A percentile compares a stretch with the other conserved stretches of the same genome.
These are phyloP conservation scores for Philaethria dido DNA, from an alignment of 2,888 invertebrate species.

Conservation along the genomic window DNA sequence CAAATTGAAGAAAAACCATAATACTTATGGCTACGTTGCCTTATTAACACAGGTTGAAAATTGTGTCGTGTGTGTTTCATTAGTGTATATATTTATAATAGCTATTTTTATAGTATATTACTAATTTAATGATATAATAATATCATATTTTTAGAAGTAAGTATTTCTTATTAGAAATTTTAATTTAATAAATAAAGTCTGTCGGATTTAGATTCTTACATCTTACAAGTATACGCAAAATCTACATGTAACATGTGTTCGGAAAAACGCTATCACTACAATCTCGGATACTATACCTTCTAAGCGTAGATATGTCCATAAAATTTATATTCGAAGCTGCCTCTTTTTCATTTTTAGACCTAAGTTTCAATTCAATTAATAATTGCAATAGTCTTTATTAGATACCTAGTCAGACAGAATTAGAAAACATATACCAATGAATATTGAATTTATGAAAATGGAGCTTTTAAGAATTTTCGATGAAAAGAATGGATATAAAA, in stretches of 20 bases:
- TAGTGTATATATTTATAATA: too few species aligned
- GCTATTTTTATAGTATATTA: too few species aligned
- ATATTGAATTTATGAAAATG: background rate
- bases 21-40: too few species aligned
- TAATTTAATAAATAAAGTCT: background rate
- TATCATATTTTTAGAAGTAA: too few species aligned
- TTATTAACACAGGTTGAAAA: too few species aligned
- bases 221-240: background rate
- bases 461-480: conserved; percentile 7
- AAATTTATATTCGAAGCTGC: background rate
- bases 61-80: too few species aligned
- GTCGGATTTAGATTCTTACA: background rate
- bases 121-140: too few species aligned
- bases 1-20: too few species aligned
- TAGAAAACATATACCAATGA: background rate
- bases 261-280: background rate
- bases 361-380: background rate
- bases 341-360: background rate
- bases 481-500: conserved; percentile 16
- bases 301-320: background rate
- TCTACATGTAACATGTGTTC: conserved; percentile 5
- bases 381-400: background rate
- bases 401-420: background rate
- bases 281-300: background rate
- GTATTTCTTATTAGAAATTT: background rate